A percentile compares a stretch with the other conserved stretches of the same genome.
These are phyloP conservation scores for Brachionus rotundiformis DNA, from an alignment of 1,140 invertebrate species.

Conservation along the genomic window DNA sequence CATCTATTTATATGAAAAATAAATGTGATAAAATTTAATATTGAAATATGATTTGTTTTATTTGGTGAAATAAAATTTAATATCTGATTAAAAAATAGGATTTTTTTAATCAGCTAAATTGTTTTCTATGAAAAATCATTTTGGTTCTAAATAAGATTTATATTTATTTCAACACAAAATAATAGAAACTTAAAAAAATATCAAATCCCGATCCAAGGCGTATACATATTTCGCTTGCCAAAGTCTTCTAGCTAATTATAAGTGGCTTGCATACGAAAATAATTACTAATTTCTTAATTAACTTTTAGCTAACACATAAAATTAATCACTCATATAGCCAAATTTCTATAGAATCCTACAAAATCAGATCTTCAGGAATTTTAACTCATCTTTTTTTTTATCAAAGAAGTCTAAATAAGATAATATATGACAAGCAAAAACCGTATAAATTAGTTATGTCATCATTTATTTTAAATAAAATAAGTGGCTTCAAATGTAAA, in stretches of 20 bases:
- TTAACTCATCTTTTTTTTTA: not conserved
- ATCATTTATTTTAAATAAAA: not conserved
- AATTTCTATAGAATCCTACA: not conserved
- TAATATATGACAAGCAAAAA: not conserved
- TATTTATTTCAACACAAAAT: not conserved
- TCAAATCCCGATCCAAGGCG: not conserved
- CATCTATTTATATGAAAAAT: not conserved
- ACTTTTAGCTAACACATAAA: not conserved
- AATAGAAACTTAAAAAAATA: not conserved
- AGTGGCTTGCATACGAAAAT: not conserved
- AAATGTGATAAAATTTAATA: slow-evolving; percentile 1
- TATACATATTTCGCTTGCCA: not conserved
- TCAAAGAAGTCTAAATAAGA: too few species aligned
- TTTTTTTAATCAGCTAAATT: slow-evolving; percentile 3
- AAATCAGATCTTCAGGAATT: not conserved
- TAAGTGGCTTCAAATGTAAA: not conserved
- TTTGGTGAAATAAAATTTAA: slow-evolving; percentile 6
- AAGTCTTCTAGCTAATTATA: slow-evolving; percentile 8
- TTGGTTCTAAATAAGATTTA: not conserved
- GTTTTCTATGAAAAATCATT: not conserved
- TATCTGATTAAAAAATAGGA: not conserved
- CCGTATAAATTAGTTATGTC: not conserved
- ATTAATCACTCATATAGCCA: not conserved
- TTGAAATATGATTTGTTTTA: not conserved
- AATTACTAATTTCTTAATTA: slow-evolving; percentile 6